Evolutionary conservation across 1,140 invertebrate species (phyloP).

Genomic region (Tetragnatha versicolor): DNA sequence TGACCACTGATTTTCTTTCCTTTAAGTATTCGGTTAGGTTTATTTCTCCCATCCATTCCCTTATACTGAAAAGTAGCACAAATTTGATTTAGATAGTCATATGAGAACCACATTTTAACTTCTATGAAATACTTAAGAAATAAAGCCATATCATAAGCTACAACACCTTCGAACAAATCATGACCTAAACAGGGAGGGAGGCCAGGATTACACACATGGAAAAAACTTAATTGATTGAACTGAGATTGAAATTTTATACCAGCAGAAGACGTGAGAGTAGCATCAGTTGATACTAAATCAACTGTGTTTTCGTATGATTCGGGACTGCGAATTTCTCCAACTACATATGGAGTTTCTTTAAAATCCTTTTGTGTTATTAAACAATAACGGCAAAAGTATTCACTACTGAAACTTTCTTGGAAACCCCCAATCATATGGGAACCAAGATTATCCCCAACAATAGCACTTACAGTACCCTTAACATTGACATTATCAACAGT

Average conservation of each 20-base stretch:
- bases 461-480: slow-evolving; percentile 1
- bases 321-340: not conserved
- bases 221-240: slow-evolving; percentile 22
- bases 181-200: slow-evolving; percentile 16
- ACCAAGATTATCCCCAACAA: slow-evolving; percentile 8
- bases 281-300: not conserved
- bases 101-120: slow-evolving; percentile 3
- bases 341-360: not conserved
- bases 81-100: not conserved
- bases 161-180: slow-evolving; percentile 26
- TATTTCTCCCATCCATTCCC: not conserved
- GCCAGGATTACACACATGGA: slow-evolving; percentile 23
- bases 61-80: not conserved
- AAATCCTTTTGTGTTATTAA: slow-evolving; percentile 1
- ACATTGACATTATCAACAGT: not conserved
- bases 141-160: not conserved
- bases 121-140: not conserved
- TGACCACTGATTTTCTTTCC: not conserved
- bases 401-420: not conserved
- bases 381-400: not conserved
- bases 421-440: not conserved
- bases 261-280: not conserved
- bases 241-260: slow-evolving; percentile 24
- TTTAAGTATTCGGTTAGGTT: not conserved
- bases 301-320: not conserved